Percentiles rank a stretch among this genome's conserved stretches.
Evolutionary conservation across 2,113 vertebrate genomes (phyloP).

Genomic region (Pithys albifrons): DNA sequence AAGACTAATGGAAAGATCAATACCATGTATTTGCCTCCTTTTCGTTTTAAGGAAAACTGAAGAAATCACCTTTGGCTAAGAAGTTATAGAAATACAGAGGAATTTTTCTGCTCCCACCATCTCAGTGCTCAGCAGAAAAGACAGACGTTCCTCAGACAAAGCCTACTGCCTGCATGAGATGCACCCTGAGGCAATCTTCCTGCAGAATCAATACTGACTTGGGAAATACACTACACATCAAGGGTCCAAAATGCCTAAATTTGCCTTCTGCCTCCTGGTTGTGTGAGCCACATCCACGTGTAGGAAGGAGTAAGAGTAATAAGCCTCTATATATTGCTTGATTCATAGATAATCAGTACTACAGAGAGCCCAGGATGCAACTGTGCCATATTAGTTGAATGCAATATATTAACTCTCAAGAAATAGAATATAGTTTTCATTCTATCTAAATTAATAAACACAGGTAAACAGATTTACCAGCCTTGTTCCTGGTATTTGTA

Average conservation of each 20-base stretch:
- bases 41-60: background rate
- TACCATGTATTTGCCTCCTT: background rate
- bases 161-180: background rate
- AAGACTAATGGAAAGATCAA: background rate
- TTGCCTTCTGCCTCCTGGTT: background rate
- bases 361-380: background rate
- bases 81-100: background rate
- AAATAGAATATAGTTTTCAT: background rate
- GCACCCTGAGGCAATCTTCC: background rate
- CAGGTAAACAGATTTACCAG: constrained; percentile 23
- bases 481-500: background rate
- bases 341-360: background rate
- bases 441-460: background rate
- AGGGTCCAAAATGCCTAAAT: background rate
- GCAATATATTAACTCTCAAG: background rate
- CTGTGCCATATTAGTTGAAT: background rate
- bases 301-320: background rate
- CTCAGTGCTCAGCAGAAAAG: background rate
- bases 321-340: background rate
- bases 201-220: background rate
- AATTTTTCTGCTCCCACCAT: background rate
- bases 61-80: background rate
- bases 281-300: background rate
- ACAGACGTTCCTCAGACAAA: background rate
- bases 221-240: background rate